Conservation (phyloP, 1,140 invertebrate species). For the Eurosta solidaginis region DNA sequence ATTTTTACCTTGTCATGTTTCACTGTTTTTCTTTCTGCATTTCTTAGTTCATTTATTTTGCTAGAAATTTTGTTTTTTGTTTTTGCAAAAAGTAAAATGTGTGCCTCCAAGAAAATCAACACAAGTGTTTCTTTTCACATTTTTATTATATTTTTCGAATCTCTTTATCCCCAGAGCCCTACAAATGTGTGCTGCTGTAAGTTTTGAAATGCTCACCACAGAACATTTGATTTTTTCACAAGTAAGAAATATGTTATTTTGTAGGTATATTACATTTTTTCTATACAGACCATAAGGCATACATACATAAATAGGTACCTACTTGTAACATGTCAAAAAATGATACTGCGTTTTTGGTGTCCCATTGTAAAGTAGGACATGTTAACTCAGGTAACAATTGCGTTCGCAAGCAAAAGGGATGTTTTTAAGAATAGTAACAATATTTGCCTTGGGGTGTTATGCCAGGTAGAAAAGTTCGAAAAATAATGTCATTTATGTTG, state of each 20-base stretch:
- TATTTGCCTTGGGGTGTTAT: background rate
- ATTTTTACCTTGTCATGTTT: conserved; percentile 24
- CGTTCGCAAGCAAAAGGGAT: background rate
- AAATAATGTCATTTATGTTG: too few relatives aligned
- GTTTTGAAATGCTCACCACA: background rate
- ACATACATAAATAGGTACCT: too few relatives aligned
- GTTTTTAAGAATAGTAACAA: too few relatives aligned
- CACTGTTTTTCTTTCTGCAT: background rate
- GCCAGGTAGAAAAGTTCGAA: background rate
- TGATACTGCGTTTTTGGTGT: too few relatives aligned
- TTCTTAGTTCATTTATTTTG: background rate
- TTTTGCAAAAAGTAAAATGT: background rate
- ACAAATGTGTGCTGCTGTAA: background rate
- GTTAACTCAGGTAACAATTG: background rate
- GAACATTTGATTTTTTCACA: background rate
- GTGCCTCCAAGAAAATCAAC: background rate
- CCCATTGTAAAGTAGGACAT: background rate
- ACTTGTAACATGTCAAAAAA: too few relatives aligned
- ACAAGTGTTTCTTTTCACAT: conserved; percentile 21
- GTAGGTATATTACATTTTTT: too few relatives aligned
- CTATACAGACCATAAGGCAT: too few relatives aligned
- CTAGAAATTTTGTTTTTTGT: background rate
- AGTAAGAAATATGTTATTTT: too few relatives aligned
- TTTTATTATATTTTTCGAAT: background rate
- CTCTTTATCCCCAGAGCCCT: background rate